These are phyloP conservation scores for Microtus montanus DNA, from an alignment of 2,113 vertebrate species.

Conservation along the genomic window DNA sequence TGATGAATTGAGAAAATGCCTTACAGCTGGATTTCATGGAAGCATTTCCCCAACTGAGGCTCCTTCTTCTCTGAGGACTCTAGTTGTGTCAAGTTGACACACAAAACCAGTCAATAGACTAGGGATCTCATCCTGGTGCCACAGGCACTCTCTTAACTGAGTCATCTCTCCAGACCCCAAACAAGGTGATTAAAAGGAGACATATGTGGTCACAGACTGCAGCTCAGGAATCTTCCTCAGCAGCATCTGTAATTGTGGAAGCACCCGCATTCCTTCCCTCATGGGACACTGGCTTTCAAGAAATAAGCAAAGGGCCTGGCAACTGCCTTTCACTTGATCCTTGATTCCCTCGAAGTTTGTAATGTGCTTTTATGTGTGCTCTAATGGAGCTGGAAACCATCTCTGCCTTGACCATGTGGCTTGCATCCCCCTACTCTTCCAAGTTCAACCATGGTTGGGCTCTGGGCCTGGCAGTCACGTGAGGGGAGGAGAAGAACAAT, in stretches of 20 bases:
- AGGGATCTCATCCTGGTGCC: background rate
- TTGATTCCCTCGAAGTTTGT: background rate
- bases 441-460: background rate
- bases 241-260: background rate
- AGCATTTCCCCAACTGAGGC: background rate
- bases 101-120: background rate
- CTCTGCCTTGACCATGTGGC: background rate
- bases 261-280: background rate
- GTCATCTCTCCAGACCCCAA: background rate
- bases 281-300: background rate
- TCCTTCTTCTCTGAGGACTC: background rate
- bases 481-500: background rate
- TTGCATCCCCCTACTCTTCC: background rate
- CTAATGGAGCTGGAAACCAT: background rate
- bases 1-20: background rate
- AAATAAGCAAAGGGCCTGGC: background rate
- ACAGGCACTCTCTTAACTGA: background rate
- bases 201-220: background rate
- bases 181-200: background rate
- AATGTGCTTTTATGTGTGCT: background rate
- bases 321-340: background rate
- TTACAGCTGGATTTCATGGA: background rate
- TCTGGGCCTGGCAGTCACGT: background rate
- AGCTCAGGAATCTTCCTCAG: background rate
- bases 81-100: background rate